phyloP scores from a whole-genome alignment of 2,797 vertebrate genomes.

The Peromyscus nudipes region DNA sequence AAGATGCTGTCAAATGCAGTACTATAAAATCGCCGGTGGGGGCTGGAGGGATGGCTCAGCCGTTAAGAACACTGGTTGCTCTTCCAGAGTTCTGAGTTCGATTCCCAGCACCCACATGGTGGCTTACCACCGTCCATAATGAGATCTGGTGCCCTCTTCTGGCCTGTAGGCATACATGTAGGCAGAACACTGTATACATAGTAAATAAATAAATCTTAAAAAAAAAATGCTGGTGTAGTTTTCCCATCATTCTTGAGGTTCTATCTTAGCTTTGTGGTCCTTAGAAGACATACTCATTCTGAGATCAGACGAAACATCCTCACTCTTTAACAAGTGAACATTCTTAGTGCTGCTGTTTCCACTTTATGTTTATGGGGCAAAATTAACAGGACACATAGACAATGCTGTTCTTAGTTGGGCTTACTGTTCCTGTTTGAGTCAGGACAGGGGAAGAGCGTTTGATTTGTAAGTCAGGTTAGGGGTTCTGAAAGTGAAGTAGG shows the following conservation, averaged over 20 bases:
- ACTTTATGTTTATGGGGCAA: neutral
- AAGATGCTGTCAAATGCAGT: conserved; percentile 19
- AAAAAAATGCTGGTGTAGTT: neutral
- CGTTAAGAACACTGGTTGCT: too few relatives aligned
- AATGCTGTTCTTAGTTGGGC: neutral
- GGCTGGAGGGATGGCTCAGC: too few relatives aligned
- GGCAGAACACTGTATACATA: too few relatives aligned
- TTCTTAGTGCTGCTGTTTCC: conserved; percentile 29
- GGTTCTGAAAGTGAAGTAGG: conserved; percentile 37
- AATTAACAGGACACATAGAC: neutral
- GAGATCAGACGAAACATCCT: neutral
- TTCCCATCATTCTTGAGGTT: neutral
- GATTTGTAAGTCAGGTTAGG: neutral
- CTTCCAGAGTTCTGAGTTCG: too few relatives aligned
- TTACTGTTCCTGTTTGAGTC: conserved; percentile 52
- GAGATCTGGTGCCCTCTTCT: too few relatives aligned
- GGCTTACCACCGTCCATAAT: too few relatives aligned
- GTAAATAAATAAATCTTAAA: too few relatives aligned
- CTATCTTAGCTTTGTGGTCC: conserved; percentile 60
- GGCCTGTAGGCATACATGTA: too few relatives aligned
- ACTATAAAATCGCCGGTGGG: neutral
- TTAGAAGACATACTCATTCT: conserved; percentile 65
- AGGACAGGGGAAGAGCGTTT: conserved; percentile 16
- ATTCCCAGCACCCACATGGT: too few relatives aligned
- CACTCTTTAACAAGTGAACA: conserved; percentile 69